Conservation (phyloP, 2,888 invertebrate species). For the Erebia palarica region DNA sequence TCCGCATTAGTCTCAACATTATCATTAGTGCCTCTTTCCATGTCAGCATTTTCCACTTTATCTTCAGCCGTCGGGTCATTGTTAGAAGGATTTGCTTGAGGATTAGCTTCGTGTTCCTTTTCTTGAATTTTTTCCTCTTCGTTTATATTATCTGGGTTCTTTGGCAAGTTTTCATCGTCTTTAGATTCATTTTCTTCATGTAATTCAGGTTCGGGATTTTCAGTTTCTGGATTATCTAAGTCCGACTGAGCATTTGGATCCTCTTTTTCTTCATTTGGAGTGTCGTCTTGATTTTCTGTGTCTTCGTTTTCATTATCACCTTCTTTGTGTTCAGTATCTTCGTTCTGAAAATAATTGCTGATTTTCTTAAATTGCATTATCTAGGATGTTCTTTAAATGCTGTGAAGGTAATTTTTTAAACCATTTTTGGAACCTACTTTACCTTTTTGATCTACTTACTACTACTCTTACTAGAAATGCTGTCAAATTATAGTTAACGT, state of each 20-base stretch:
- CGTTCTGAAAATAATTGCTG: constrained; percentile 4
- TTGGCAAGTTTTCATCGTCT: constrained; percentile 61
- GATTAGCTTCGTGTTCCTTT: constrained; percentile 73
- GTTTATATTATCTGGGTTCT: constrained; percentile 68
- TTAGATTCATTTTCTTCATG: constrained; percentile 50
- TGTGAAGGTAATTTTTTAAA: too few relatives aligned
- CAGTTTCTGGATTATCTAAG: constrained; percentile 51
- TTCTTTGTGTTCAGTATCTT: constrained; percentile 48
- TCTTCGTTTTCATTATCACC: constrained; percentile 79
- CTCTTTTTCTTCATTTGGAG: constrained; percentile 47
- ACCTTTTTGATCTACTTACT: too few relatives aligned
- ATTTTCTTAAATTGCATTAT: not conserved
- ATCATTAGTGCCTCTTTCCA: constrained; percentile 72
- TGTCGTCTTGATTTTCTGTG: constrained; percentile 43
- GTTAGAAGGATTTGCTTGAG: constrained; percentile 76
- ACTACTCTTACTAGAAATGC: too few relatives aligned
- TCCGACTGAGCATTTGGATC: constrained; percentile 55
- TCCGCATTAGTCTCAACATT: constrained; percentile 77
- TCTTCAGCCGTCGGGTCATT: constrained; percentile 76
- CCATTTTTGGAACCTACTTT: too few relatives aligned
- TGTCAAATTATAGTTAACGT: too few relatives aligned
- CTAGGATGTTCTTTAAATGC: too few relatives aligned
- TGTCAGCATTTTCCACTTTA: constrained; percentile 76
- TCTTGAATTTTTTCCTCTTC: constrained; percentile 71
- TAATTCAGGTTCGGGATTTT: constrained; percentile 37